phyloP scores from a whole-genome alignment of 1,140 invertebrate genomes.

The Coptotermes formosanus region DNA sequence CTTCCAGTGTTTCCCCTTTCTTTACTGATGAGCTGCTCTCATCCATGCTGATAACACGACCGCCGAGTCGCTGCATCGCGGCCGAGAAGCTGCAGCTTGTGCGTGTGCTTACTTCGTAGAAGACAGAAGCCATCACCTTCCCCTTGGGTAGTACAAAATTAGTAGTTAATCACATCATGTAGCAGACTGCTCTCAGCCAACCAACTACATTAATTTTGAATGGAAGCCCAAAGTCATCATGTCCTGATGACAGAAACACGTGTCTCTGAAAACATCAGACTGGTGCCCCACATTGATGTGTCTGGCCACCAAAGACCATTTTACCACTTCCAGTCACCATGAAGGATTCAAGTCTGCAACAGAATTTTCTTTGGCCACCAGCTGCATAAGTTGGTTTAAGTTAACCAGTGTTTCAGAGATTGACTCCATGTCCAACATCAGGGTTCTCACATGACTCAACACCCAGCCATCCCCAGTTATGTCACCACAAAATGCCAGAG shows the following conservation, averaged over 20 bases:
- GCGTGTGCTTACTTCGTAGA: conserved; percentile 96
- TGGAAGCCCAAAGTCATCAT: neutral
- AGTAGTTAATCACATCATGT: neutral
- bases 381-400: too few species aligned
- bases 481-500: too few species aligned
- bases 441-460: too few species aligned
- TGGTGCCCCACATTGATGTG: too few species aligned
- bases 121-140: conserved; percentile 93
- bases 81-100: conserved; percentile 94
- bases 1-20: conserved; percentile 95
- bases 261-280: neutral
- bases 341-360: too few species aligned
- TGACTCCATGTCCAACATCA: too few species aligned
- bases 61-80: conserved; percentile 95
- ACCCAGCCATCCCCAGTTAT: too few species aligned
- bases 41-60: conserved; percentile 86
- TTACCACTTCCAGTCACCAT: too few species aligned
- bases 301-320: too few species aligned
- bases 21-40: conserved; percentile 86
- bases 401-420: too few species aligned
- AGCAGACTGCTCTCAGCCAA: neutral
- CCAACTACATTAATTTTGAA: neutral
- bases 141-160: conserved; percentile 54
- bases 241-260: neutral
- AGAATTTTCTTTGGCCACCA: too few species aligned